A percentile compares a stretch with the other conserved stretches of the same genome.
Evolutionary conservation across 2,797 vertebrate species (phyloP).

Genomic region (Sciurus carolinensis): DNA sequence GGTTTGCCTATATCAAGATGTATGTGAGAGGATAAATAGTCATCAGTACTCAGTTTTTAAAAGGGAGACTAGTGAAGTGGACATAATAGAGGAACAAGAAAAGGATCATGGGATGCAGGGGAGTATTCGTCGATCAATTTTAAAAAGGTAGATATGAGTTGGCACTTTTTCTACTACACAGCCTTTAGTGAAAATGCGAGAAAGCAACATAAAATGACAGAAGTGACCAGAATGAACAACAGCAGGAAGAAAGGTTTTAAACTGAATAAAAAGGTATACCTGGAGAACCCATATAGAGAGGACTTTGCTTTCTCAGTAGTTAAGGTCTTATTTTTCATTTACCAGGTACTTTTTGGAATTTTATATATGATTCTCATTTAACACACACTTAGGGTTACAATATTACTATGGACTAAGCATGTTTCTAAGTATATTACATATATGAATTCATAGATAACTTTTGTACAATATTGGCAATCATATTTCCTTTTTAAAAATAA

Average conservation of each 20-base stretch:
- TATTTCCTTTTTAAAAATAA: slow-evolving; percentile 13
- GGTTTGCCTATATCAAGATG: not conserved
- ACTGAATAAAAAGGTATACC: not conserved
- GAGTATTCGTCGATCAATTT: not conserved
- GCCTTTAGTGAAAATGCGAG: not conserved
- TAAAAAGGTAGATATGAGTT: not conserved
- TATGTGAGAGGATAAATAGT: not conserved
- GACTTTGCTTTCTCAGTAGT: not conserved
- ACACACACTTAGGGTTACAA: not conserved
- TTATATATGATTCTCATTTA: not conserved
- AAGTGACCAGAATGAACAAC: not conserved
- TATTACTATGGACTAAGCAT: not conserved
- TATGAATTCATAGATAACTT: not conserved
- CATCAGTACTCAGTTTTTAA: not conserved
- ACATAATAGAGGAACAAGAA: not conserved
- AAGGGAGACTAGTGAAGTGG: not conserved
- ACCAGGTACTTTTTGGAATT: not conserved
- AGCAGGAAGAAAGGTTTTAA: not conserved
- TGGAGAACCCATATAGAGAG: not conserved
- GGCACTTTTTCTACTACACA: not conserved
- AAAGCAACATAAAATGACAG: not conserved
- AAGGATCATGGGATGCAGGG: not conserved
- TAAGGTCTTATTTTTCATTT: not conserved
- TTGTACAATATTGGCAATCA: not conserved
- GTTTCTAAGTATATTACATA: not conserved